Evolutionary conservation across 2,113 vertebrate species (phyloP), one percentile per base, ranked within the genome.

Genomic region (Cryptotis parvus): DNA sequence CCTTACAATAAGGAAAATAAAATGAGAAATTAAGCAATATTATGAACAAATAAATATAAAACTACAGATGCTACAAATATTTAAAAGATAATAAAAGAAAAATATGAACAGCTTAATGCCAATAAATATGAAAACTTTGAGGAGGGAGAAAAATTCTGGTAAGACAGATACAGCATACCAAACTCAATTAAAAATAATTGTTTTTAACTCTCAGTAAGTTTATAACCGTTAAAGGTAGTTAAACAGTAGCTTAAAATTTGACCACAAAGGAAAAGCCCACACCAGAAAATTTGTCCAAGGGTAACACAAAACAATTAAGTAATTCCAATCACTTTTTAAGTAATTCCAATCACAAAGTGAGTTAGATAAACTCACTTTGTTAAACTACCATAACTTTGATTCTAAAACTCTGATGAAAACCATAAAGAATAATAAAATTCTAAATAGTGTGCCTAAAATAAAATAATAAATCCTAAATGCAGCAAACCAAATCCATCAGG

Each of bases 361-460:
- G n/a, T n/a, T 84, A 84, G n/a, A 33, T 84, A 84, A 88, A 85
- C 31, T 70, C 90, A 94, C 75, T 89, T 92, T 89, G 43, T 76
- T 49, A 92, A 63, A 39, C 18, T 41, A 80, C 39, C 35, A 52
- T 85, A 76, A 85, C 39, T 75, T 85, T 85, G 80, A 68, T 37
- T 43, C 29, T 85, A 85, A 94, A 92, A 89, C n/a, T 75, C 61
- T 81, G 61, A 92, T 33, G 75, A 75, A 61, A 84, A 69, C 9
- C 45, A 65, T 63, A 92, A 33, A 80, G 49, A 37, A 81, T n/a
- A 89, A 89, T 63, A 55, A 88, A 73, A 84, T 74, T 88, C 77
- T 58, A 78, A 65, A 83, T 37, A 88, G 65, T 35, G 10, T 5
- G 49, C 78, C 22, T 37, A 9, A 4, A 73, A 74, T 49, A 49